phyloP scores from a whole-genome alignment of 1,140 invertebrate species.

The Leguminivora glycinivorella region DNA sequence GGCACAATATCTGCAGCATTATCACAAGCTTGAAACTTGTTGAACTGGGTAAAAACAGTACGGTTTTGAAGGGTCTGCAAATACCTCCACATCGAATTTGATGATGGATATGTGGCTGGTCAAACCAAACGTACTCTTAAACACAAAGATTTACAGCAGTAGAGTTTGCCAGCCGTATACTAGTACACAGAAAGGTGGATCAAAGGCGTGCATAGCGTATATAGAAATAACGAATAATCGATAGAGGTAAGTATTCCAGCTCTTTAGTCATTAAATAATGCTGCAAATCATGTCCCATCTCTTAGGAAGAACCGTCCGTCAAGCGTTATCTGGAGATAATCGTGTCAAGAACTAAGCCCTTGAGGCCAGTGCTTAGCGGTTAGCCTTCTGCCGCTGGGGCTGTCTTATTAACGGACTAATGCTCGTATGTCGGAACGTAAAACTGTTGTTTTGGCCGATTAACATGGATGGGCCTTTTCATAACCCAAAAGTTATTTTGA shows the following conservation, averaged over 20 bases:
- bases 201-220: too few species aligned
- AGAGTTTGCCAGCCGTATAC: too few species aligned
- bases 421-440: background rate
- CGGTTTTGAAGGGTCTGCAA: too few species aligned
- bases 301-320: background rate
- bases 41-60: too few species aligned
- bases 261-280: background rate
- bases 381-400: background rate
- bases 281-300: background rate
- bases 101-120: too few species aligned
- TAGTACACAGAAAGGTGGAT: too few species aligned
- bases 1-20: background rate
- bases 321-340: conserved; percentile 4
- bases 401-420: background rate
- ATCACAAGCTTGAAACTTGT: conserved; percentile 51
- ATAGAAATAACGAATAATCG: too few species aligned
- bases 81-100: too few species aligned
- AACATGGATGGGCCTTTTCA: background rate
- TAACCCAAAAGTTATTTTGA: too few species aligned
- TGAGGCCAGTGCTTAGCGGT: background rate
- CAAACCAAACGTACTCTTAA: too few species aligned
- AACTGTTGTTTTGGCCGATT: background rate
- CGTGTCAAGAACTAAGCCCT: conserved; percentile 1
- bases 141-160: too few species aligned
- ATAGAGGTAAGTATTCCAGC: too few species aligned